Evolutionary conservation across 2,113 vertebrate genomes (phyloP), one percentile per base, ranked within the genome.

Genomic region (Scatophagus argus): DNA sequence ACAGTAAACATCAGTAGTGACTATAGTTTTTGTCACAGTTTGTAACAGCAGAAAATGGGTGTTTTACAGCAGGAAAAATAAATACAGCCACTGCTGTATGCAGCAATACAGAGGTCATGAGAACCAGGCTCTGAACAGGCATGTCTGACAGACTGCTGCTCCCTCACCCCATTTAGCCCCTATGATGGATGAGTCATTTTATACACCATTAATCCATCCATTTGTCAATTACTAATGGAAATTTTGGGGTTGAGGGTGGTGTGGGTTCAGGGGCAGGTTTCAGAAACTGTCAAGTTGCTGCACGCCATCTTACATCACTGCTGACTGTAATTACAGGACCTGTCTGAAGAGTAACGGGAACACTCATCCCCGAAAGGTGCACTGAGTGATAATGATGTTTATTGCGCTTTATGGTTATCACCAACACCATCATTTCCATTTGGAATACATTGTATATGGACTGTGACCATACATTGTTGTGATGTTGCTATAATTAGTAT

Each of bases 131-230:
- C 32, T 75, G 61, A 77, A 78, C 78, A 84, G 77, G 27, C 74
- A 34, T 49, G 70, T 81, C 81, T 83, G 72, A 75, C 77, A 72
- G 74, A 54, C 41, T 54, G 32, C 17, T 80, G 64, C 84, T 82
- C 83, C 79, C 75, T 92, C 75, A 83, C 68, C 70, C 87, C 54
- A 54, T 84, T 86, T 86, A 87, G 80, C 77, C 60, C 59, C 65
- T 14, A 32, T 91, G 89, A 93, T 93, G 86, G 89, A 93, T 89
- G 83, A 74, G 19, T 86, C 77, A 86, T 91, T 92, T 91, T 90
- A 91, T 91, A 91, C 89, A 86, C 82, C 87, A 91, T 93, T 93
- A 91, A 92, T 92, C 83, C 81, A 88, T 88, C 82, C 78, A 84
- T 91, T 87, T 92, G 90, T 91, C 91, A 91, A 89, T 93, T 93